Percentiles rank a stretch among this genome's conserved stretches.
These are phyloP conservation scores for Chlamydotis undulata DNA, from an alignment of 2,113 vertebrate genomes.

Conservation along the genomic window DNA sequence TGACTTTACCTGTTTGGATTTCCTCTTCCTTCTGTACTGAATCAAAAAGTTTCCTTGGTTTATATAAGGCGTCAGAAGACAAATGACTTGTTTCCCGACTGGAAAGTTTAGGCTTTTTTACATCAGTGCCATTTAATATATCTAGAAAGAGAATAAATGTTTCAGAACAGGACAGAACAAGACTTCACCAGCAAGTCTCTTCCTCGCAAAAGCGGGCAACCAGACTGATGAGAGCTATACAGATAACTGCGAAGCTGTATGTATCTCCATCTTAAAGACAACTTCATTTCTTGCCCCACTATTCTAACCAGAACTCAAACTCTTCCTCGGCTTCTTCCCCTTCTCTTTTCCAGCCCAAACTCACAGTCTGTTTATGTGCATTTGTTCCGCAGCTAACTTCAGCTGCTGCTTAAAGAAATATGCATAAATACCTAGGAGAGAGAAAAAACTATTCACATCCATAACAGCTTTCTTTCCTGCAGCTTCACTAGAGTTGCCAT, in stretches of 20 bases:
- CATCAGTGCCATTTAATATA: neutral
- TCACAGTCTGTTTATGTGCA: neutral
- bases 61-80: neutral
- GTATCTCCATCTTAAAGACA: neutral
- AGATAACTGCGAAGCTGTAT: neutral
- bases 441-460: no score
- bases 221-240: neutral
- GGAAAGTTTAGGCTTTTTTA: slow-evolving; percentile 44
- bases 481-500: neutral
- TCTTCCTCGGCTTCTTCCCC: neutral
- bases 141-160: slow-evolving; percentile 3
- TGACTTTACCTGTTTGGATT: slow-evolving; percentile 18
- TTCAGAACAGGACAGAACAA: neutral
- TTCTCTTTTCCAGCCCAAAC: neutral
- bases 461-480: neutral
- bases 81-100: neutral
- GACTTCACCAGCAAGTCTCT: neutral
- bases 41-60: neutral
- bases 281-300: neutral
- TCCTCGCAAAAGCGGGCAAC: rapidly evolving
- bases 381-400: neutral
- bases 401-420: neutral
- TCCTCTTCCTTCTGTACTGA: neutral
- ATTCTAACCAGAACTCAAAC: neutral
- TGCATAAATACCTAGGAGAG: neutral